Base-by-base conservation (phyloP, 2,113 vertebrate genomes). In the Pseudorectes ferrugineus region DNA sequence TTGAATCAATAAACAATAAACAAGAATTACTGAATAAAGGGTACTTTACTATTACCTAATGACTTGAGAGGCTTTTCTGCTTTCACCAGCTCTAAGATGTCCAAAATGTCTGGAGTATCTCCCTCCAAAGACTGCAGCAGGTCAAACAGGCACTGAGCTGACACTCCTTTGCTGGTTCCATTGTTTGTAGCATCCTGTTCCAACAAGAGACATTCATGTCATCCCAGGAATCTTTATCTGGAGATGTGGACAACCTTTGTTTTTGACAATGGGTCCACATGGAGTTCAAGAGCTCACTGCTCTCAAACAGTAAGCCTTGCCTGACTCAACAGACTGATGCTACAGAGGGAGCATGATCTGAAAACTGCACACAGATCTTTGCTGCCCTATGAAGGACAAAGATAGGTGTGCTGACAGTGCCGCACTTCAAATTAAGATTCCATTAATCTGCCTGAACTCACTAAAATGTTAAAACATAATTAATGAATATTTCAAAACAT, bases 1-100 rank as follows among this genome's bases (percentile, higher is more conserved):
- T 25, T 59, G 58, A 68, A 70, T 62, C 58, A 91, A 85, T 22
- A 65, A 72, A 25, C 17, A 77, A 8, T 36, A 74, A 88, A 49
- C 3, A 12, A 61, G 55, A 82, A 72, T 33, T 68, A 48, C 9
- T 59, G 31, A 94, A 85, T 35, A 72, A 71, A 62, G 9, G 6
- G 19, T 89, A 38, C 23, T 88, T 91, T 91, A 63, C 51, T 95
- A 43, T 98, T 98, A 99, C 99, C 99, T 89, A 99, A 96, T 59
- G 99, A 99, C 70, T 99, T 99, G 12, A 99, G 98, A 67, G 99
- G 99, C 92, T 99, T 99, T 97, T 99, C 99, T 62, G 99, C 99
- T 97, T 99, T 99, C 43, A 99, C 99, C 83, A 99, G 97, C 95
- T 99, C 99, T 48, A 99, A 96, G 87, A 99, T 99, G 45, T 99